Evolutionary conservation across 2,888 invertebrate genomes (phyloP).

Genomic region (Ophraella communa): DNA sequence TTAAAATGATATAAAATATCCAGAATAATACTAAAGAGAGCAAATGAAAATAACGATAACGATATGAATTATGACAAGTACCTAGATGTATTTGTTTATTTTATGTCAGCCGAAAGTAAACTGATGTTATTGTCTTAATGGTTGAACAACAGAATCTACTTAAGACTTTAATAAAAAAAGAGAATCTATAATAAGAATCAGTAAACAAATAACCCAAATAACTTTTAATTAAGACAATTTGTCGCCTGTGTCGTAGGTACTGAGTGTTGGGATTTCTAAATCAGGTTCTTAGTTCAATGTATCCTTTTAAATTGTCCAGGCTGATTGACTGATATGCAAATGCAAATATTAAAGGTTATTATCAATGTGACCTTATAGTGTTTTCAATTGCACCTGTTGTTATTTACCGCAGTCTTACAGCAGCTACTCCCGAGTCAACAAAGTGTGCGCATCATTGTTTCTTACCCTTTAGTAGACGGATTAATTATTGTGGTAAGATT

Average conservation of each 20-base stretch:
- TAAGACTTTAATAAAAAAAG: too few species aligned
- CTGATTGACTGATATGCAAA: conserved; percentile 16
- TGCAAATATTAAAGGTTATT: conserved; percentile 15
- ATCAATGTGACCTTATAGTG: conserved; percentile 15
- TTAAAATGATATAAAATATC: too few species aligned
- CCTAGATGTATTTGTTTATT: too few species aligned
- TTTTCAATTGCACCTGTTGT: conserved; percentile 9
- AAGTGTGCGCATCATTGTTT: neutral
- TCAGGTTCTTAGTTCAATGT: neutral
- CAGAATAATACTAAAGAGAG: neutral
- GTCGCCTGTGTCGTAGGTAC: neutral
- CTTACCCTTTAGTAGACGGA: neutral
- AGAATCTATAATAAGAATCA: too few species aligned
- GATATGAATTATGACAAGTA: too few species aligned
- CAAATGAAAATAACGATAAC: neutral
- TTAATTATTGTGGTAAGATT: neutral
- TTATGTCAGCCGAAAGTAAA: too few species aligned
- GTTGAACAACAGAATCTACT: too few species aligned
- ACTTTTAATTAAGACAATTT: neutral
- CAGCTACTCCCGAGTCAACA: neutral
- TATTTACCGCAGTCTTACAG: neutral
- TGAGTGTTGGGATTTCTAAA: neutral
- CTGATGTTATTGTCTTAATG: too few species aligned
- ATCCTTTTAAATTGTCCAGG: conserved; percentile 5
- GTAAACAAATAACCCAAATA: too few species aligned